These are phyloP conservation scores for Bicyclus anynana DNA, from an alignment of 1,140 invertebrate species.

Conservation along the genomic window DNA sequence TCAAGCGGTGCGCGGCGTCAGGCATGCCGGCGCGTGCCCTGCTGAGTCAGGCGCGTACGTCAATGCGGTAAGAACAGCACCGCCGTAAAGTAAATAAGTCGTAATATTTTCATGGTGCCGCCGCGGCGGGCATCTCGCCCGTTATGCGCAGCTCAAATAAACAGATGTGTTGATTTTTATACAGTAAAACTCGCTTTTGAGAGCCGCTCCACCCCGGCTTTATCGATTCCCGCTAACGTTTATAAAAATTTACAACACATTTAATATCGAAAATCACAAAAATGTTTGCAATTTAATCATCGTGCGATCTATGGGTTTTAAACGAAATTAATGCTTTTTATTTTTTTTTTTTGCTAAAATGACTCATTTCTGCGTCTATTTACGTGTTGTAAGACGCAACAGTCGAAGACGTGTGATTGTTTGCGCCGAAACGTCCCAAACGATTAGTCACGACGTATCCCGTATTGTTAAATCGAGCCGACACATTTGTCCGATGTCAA, in stretches of 20 bases:
- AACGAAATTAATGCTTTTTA: background rate
- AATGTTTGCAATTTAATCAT: too few relatives aligned
- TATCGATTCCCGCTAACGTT: conserved; percentile 40
- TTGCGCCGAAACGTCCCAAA: conserved; percentile 6
- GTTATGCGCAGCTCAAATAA: conserved; percentile 40
- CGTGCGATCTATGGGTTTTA: background rate
- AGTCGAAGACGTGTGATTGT: too few relatives aligned
- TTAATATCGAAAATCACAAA: background rate
- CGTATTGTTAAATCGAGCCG: conserved; percentile 52
- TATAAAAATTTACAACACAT: conserved; percentile 28
- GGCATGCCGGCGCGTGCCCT: conserved; percentile 30
- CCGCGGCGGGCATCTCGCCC: conserved; percentile 44
- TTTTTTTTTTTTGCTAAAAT: background rate
- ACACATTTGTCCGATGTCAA: conserved; percentile 66
- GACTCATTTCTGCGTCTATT: background rate
- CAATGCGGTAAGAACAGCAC: conserved; percentile 57
- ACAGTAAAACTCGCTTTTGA: conserved; percentile 53
- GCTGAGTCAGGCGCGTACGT: conserved; percentile 57
- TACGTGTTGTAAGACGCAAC: background rate
- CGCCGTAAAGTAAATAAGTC: conserved; percentile 71
- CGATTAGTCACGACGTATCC: conserved; percentile 30
- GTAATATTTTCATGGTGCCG: conserved; percentile 71
- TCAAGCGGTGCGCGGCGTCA: conserved; percentile 9
- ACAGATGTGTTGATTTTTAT: conserved; percentile 69
- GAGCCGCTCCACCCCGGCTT: conserved; percentile 28